Evolutionary conservation across 2,888 invertebrate species (phyloP), one percentile per base, ranked within the genome.

Genomic region (Marasmarcha lunaedactyla): DNA sequence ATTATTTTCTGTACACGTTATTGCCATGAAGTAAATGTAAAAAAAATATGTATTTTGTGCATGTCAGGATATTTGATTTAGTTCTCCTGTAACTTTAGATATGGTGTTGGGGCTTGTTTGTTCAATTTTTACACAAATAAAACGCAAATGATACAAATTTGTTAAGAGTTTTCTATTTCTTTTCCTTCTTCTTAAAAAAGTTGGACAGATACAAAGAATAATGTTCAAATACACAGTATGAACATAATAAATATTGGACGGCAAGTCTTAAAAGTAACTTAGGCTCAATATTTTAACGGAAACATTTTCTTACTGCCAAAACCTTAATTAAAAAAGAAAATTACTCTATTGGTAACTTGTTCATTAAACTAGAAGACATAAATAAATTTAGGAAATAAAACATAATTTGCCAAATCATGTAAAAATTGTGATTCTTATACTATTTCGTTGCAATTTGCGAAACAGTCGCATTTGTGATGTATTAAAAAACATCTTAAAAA

Each of bases 331-430:
- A 33, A 20, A 20, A 13, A 42, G 54, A 56, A 41, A 38, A 67
- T 70, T 68, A 72, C 55, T 58, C 70, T 78, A 81, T 68, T 79
- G 83, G 83, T 83, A 83, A 83, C 83, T 79, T 70, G 73, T 55
- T 53, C 54, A 67, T 65, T 71, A 63, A 59, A 57, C 69, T 74
- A 72, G 2, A 15, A 36, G n/a, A 71, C 68, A 78, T 77, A 76
- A 79, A 79, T 76, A 74, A 65, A 66, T 62, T 61, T 34, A 13
- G 20, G 20, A 20, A 20, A 12, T 60, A 63, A 67, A 74, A 52
- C 62, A 62, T 36, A 66, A 64, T 59, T 63, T 62, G 52, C 41
- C 46, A 44, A 30, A 3, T 30, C 12, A 25, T 33, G 14, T 40
- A 14, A 38, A n/a, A 30, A 34, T 26, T 27, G 11, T 37, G n/a